phyloP scores from a whole-genome alignment of 1,140 invertebrate species.

The Habropoda laboriosa region DNA sequence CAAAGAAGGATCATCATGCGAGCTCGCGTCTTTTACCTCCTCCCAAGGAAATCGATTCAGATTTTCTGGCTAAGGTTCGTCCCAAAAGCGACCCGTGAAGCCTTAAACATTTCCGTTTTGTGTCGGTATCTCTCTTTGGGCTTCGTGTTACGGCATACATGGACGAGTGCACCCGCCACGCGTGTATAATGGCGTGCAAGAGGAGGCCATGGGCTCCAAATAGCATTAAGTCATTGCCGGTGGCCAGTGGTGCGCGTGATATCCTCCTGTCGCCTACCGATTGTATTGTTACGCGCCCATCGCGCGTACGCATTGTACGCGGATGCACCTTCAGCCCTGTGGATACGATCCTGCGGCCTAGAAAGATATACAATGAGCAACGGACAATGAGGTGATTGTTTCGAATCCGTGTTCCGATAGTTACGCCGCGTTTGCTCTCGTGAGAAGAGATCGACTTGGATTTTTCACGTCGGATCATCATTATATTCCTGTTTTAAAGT shows the following conservation, averaged over 20 bases:
- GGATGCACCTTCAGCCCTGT: constrained; percentile 33
- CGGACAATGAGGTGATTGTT: constrained; percentile 68
- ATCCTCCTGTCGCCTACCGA: constrained; percentile 61
- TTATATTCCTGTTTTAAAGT: not conserved
- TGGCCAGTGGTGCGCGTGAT: constrained; percentile 61
- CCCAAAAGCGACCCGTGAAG: constrained; percentile 23
- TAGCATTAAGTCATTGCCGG: constrained; percentile 70
- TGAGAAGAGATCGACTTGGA: constrained; percentile 35
- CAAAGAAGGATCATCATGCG: not conserved
- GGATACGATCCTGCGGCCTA: not conserved
- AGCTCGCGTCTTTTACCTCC: not conserved
- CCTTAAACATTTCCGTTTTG: constrained; percentile 54
- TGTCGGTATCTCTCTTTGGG: constrained; percentile 15
- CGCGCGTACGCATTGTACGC: not conserved
- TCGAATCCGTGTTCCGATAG: constrained; percentile 42
- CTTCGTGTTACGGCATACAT: constrained; percentile 56
- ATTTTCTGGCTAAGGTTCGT: not conserved
- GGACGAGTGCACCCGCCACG: constrained; percentile 56
- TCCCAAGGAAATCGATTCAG: constrained; percentile 16
- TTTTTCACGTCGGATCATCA: constrained; percentile 14
- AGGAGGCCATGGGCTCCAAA: constrained; percentile 53
- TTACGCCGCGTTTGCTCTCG: constrained; percentile 21
- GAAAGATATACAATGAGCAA: constrained; percentile 37
- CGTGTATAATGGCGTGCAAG: constrained; percentile 59
- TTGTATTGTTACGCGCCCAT: constrained; percentile 52